A percentile compares a stretch with the other conserved stretches of the same genome.
These are phyloP conservation scores for Hedya salicella DNA, from an alignment of 2,888 invertebrate species.

Conservation along the genomic window DNA sequence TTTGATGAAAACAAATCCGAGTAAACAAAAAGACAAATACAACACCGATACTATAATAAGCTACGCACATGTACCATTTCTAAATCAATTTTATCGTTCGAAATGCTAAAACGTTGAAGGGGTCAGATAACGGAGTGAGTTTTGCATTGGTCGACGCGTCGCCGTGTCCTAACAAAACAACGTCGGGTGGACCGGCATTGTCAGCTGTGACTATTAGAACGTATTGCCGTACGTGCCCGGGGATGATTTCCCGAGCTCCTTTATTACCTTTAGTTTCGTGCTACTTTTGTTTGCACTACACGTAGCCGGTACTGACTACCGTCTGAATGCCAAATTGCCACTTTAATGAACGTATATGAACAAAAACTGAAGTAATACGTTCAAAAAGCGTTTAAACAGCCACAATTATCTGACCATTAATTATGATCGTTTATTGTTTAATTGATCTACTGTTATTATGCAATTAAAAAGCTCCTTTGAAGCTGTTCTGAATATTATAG, in stretches of 20 bases:
- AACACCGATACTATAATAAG: constrained; percentile 1
- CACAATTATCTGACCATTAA: constrained; percentile 55
- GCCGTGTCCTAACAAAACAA: constrained; percentile 75
- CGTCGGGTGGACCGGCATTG: constrained; percentile 64
- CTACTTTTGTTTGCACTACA: constrained; percentile 74
- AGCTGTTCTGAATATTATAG: constrained; percentile 12
- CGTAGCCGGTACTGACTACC: constrained; percentile 59
- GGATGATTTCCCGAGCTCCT: constrained; percentile 63
- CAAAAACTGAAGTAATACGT: constrained; percentile 49
- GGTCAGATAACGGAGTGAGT: constrained; percentile 56
- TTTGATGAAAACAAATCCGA: background rate
- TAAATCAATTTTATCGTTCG: constrained; percentile 22
- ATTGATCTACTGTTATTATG: constrained; percentile 53
- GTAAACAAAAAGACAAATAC: background rate
- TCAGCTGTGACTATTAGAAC: constrained; percentile 77
- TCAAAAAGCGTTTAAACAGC: constrained; percentile 51
- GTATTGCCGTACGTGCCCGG: constrained; percentile 77
- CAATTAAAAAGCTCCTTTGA: constrained; percentile 22
- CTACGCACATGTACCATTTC: constrained; percentile 7
- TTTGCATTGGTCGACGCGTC: constrained; percentile 71
- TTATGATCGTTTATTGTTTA: constrained; percentile 57
- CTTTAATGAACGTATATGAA: constrained; percentile 52
- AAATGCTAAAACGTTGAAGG: constrained; percentile 32
- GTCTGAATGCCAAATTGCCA: constrained; percentile 62
- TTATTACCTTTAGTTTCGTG: constrained; percentile 73